Percentiles rank a stretch among this genome's conserved stretches.
phyloP scores from a whole-genome alignment of 2,797 vertebrate species.

The Myripristis murdjan region DNA sequence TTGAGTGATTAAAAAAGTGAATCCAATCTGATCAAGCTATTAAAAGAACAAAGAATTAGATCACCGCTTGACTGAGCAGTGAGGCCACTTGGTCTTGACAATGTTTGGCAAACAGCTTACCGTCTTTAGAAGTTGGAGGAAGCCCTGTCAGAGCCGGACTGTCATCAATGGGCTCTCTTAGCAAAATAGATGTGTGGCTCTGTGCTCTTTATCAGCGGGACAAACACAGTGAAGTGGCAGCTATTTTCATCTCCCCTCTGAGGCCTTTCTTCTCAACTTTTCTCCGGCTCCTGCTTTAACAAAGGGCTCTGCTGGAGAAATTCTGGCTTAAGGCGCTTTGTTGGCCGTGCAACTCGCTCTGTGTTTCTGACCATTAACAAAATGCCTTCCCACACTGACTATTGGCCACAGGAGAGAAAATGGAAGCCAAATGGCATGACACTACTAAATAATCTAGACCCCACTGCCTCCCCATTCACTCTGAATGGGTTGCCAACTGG shows the following conservation, averaged over 20 bases:
- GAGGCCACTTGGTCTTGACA: conserved; percentile 46
- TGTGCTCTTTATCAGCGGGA: conserved; percentile 29
- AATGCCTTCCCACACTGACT: conserved; percentile 62
- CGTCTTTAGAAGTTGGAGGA: conserved; percentile 39
- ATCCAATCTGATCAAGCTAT: conserved; percentile 81
- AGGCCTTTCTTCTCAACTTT: conserved; percentile 41
- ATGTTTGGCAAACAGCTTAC: conserved; percentile 64
- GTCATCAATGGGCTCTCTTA: conserved; percentile 53
- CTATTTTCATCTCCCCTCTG: conserved; percentile 36
- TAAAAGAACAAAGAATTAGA: conserved; percentile 74
- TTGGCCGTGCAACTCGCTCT: conserved; percentile 53
- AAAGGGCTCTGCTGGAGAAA: conserved; percentile 45
- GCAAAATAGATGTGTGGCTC: conserved; percentile 47
- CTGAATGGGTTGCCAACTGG: too few relatives aligned
- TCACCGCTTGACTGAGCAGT: conserved; percentile 46
- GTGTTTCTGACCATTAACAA: conserved; percentile 53
- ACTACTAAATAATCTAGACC: not conserved
- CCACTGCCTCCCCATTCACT: too few relatives aligned
- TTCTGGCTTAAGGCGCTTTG: conserved; percentile 51
- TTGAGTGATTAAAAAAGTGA: conserved; percentile 72
- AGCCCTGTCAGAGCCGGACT: conserved; percentile 53
- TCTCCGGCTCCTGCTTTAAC: conserved; percentile 46
- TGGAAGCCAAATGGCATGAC: conserved; percentile 33
- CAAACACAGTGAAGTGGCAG: not conserved
- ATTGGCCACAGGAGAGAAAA: conserved; percentile 45